phyloP scores from a whole-genome alignment of 1,140 invertebrate genomes.

The Drosophila persimilis region DNA sequence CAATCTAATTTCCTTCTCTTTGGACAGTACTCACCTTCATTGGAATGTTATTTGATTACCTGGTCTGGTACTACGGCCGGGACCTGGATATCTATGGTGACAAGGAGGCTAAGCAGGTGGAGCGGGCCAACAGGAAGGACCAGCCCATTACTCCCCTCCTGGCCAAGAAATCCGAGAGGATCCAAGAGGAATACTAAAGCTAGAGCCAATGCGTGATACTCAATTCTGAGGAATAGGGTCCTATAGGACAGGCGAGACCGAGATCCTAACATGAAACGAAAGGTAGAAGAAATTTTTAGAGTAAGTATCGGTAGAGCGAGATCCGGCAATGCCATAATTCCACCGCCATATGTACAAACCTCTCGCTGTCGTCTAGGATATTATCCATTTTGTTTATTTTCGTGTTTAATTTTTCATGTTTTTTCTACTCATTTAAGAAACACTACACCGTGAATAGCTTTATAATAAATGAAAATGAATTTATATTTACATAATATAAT shows the following conservation, averaged over 20 bases:
- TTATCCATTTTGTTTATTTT: constrained; percentile 3
- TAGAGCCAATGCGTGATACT: constrained; percentile 32
- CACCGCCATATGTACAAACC: constrained; percentile 42
- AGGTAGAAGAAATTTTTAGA: constrained; percentile 8
- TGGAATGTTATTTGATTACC: constrained; percentile 85
- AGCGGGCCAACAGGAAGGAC: constrained; percentile 57
- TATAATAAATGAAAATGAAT: constrained; percentile 46
- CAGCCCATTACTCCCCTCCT: constrained; percentile 68
- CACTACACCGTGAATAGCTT: constrained; percentile 9
- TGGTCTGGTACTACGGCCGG: constrained; percentile 85
- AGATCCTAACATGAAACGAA: background rate
- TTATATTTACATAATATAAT: constrained; percentile 41
- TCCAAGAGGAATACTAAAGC: constrained; percentile 29
- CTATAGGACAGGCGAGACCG: background rate
- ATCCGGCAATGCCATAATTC: constrained; percentile 9
- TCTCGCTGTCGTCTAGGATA: constrained; percentile 19
- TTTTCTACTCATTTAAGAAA: too few species aligned
- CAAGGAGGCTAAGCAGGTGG: constrained; percentile 80
- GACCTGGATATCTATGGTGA: constrained; percentile 86
- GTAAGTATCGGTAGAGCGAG: constrained; percentile 3
- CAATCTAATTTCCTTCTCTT: background rate
- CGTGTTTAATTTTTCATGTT: background rate
- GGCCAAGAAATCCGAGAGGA: constrained; percentile 47
- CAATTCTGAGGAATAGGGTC: constrained; percentile 35
- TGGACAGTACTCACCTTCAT: constrained; percentile 84